Base-by-base conservation (phyloP, 2,888 invertebrate genomes). In the Mythimna pallens region DNA sequence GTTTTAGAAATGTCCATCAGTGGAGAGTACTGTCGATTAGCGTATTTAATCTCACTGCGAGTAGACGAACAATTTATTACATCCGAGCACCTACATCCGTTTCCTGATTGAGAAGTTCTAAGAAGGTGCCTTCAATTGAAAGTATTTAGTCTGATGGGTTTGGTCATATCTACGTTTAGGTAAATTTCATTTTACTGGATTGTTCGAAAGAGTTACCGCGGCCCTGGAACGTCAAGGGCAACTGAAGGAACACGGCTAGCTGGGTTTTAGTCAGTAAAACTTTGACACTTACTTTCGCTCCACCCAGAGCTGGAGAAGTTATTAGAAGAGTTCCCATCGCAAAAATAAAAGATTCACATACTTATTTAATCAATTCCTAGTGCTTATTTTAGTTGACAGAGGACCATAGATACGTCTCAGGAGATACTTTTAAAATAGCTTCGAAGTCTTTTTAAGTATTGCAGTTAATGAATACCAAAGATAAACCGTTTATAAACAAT, bases 1-100 rank as follows among this genome's bases (percentile, higher is more conserved):
- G 87, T 85, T 86, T 92, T 87, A 88, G 86, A 89, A 87, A 88
- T 86, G 89, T 90, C 90, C 86, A 89, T 90, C 89, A 91, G 85
- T 78, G 34, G 65, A 80, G 78, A 79, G 74, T 78, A 65, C 57
- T 63, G 79, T 76, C 83, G 73, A 81, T 86, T 85, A 82, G 64
- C 66, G 66, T 76, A 70, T 68, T 78, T 68, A 25, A 70, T 75
- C 55, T 70, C 40, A 70, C 50, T 65, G 34, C 50, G 65, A 59
- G 47, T 17, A 65, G 30, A 66, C 25, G 61, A 68, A 68, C 65
- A 75, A 71, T 82, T 78, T 78, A 55, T 59, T 57, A 74, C 78
- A 81, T 81, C 78, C 63, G 62, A 81, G 20, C 22, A 63, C 10
- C 22, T 57, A 70, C 72, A 73, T 78, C 70, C 62, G 75, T 82